Evolutionary conservation across 2,113 vertebrate species (phyloP).

Genomic region (Phaethornis superciliosus): DNA sequence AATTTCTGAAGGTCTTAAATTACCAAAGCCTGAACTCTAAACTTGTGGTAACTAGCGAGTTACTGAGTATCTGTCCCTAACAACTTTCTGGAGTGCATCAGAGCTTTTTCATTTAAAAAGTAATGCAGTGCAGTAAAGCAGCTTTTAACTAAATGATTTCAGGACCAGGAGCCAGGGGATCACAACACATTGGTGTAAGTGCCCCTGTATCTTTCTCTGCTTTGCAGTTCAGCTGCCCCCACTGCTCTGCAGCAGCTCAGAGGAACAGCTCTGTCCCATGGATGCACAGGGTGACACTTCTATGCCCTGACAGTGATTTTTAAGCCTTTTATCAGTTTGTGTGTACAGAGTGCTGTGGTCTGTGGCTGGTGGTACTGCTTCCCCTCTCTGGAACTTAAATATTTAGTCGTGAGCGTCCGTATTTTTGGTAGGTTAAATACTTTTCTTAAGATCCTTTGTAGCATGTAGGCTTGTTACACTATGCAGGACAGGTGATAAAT

Average conservation of each 20-base stretch:
- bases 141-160: not conserved
- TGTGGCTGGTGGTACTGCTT: rapidly evolving
- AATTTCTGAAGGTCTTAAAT: conserved; percentile 81
- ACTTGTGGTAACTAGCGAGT: conserved; percentile 70
- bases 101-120: conserved; percentile 1
- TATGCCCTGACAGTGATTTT: not conserved
- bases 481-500: not conserved
- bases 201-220: not conserved
- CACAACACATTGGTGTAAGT: not conserved
- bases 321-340: not conserved
- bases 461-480: not conserved
- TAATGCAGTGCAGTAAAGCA: not conserved
- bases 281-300: not conserved
- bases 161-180: not conserved
- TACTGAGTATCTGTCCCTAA: conserved; percentile 51
- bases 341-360: not conserved
- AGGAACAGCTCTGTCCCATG: not conserved
- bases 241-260: not conserved
- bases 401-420: not conserved
- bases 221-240: rapidly evolving
- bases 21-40: conserved; percentile 71
- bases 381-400: not conserved
- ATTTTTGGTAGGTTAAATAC: not conserved
- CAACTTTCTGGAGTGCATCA: conserved; percentile 46
- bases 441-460: not conserved